A percentile compares a stretch with the other conserved stretches of the same genome.
Conservation (phyloP, 2,888 invertebrate genomes). For the Cyclophora albipunctata region DNA sequence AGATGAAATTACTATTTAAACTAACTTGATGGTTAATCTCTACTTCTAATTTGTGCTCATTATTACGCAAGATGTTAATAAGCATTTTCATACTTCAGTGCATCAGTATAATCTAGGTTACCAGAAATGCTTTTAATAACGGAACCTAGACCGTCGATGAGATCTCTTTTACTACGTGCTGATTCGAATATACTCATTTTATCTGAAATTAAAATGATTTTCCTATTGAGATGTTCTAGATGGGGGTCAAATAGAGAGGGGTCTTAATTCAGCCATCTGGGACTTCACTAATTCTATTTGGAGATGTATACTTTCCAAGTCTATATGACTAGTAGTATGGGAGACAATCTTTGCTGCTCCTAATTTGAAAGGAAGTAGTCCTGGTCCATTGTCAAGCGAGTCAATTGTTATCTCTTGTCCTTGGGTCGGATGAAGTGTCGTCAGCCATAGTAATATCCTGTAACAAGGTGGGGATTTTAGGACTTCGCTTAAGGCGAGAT, state of each 20-base stretch:
- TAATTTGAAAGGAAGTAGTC: constrained; percentile 17
- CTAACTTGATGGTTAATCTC: background rate
- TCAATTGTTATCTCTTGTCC: constrained; percentile 10
- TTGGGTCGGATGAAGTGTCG: background rate
- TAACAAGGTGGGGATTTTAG: background rate
- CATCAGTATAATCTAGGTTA: constrained; percentile 6
- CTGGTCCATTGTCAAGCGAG: constrained; percentile 9
- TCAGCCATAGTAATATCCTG: background rate
- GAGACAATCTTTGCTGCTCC: constrained; percentile 15
- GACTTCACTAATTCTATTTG: constrained; percentile 2
- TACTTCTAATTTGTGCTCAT: constrained; percentile 1
- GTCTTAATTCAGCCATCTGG: constrained; percentile 3
- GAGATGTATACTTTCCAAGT: background rate
- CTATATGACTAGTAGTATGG: constrained; percentile 12
- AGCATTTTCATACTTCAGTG: constrained; percentile 1
- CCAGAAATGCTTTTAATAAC: constrained; percentile 4
- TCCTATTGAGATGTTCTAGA: background rate
- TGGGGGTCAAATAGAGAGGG: constrained; percentile 6
- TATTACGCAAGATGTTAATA: background rate
- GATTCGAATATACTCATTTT: background rate
- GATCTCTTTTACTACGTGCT: constrained; percentile 4
- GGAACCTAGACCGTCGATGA: constrained; percentile 3
- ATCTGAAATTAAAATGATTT: background rate
- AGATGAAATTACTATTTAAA: background rate
- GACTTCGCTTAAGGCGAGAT: too few relatives aligned